These are phyloP conservation scores for Numida meleagris DNA, from an alignment of 2,113 vertebrate genomes.

Conservation along the genomic window DNA sequence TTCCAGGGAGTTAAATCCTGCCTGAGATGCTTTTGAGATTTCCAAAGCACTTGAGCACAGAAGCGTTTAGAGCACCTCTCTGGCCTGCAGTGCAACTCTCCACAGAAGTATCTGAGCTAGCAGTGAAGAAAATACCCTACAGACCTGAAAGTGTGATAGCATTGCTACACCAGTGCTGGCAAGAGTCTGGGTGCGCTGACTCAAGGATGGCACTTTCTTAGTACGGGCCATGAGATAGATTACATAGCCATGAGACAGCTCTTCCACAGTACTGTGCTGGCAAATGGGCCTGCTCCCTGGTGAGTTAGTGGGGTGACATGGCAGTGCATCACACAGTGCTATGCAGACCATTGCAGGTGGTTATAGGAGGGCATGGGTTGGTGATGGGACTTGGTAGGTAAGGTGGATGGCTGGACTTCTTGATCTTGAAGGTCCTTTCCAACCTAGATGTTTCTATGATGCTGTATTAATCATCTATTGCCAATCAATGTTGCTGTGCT, in stretches of 20 bases:
- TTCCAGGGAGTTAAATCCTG: background rate
- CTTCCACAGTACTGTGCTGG: fast-evolving
- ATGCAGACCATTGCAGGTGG: background rate
- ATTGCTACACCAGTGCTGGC: background rate
- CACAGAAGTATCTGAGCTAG: background rate
- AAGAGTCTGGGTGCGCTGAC: background rate
- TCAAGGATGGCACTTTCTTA: background rate
- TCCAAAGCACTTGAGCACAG: background rate
- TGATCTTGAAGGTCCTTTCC: background rate
- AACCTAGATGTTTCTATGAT: background rate
- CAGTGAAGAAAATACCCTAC: background rate
- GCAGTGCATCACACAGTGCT: background rate
- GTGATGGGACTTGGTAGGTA: background rate
- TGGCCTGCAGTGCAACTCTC: background rate
- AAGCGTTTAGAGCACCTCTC: background rate
- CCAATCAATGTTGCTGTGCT: too few relatives aligned
- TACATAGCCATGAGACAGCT: background rate
- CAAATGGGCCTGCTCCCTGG: background rate
- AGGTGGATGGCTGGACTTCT: background rate
- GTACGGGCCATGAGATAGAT: background rate
- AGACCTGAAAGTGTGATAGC: background rate
- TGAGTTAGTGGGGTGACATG: fast-evolving
- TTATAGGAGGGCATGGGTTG: background rate
- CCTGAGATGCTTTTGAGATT: background rate
- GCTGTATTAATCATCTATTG: background rate